Conservation (phyloP, 2,797 vertebrate genomes). For the Nyctibius grandis region DNA sequence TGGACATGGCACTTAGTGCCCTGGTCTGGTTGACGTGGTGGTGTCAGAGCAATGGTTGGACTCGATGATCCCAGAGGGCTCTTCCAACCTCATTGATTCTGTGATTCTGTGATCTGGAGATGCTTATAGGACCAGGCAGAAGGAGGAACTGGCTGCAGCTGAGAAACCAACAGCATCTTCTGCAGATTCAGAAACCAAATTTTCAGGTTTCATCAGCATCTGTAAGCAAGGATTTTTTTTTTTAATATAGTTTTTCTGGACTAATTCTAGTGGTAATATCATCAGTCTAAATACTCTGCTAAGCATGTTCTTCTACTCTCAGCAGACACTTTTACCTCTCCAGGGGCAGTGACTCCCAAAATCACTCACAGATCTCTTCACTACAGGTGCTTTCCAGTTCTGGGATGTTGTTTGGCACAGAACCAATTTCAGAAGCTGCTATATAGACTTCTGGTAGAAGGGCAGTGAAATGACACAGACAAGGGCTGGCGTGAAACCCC, state of each 20-base stretch:
- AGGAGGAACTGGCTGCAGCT: background rate
- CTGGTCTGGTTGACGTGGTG: too few species aligned
- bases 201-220: background rate
- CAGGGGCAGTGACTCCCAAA: background rate
- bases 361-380: background rate
- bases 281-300: background rate
- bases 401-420: background rate
- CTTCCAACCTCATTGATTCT: too few species aligned
- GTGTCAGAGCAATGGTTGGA: too few species aligned
- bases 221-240: background rate
- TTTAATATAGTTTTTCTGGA: background rate
- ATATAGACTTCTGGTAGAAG: background rate
- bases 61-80: too few species aligned
- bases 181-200: background rate
- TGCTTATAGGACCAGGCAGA: background rate
- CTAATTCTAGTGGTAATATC: background rate
- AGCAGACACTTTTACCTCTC: background rate
- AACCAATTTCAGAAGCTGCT: background rate
- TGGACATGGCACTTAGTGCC: too few species aligned
- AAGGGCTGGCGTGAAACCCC: background rate
- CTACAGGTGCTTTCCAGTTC: background rate
- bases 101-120: too few species aligned
- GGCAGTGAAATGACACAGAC: background rate
- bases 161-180: background rate
- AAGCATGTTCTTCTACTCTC: background rate